These are phyloP conservation scores for Bos taurus DNA, from an alignment of 2,113 vertebrate species.

Conservation along the genomic window DNA sequence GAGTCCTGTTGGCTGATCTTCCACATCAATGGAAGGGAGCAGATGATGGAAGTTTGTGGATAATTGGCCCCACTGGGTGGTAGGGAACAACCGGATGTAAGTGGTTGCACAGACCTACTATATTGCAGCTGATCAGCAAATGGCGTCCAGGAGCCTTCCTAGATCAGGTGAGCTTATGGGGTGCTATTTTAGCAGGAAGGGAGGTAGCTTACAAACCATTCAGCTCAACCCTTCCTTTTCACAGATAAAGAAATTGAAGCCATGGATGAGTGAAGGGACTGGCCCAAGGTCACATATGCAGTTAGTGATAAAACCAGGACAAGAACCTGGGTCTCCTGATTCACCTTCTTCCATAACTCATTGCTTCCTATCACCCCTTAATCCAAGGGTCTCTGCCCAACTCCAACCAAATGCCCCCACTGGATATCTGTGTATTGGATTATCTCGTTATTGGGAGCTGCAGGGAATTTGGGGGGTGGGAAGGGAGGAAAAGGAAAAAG, in stretches of 20 bases:
- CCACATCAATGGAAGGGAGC: background rate
- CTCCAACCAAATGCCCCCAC: background rate
- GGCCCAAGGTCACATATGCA: background rate
- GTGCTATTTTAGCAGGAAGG: background rate
- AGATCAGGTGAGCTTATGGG: background rate
- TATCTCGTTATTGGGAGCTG: background rate
- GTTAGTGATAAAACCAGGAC: background rate
- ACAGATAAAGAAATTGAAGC: constrained; percentile 13
- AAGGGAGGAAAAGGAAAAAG: background rate
- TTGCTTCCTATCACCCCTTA: background rate
- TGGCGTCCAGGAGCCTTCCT: background rate
- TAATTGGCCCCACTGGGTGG: background rate
- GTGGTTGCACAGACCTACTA: background rate
- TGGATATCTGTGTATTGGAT: background rate
- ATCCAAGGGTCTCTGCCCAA: background rate
- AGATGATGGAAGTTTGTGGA: constrained; percentile 20
- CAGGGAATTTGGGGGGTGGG: background rate
- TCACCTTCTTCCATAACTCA: constrained; percentile 3
- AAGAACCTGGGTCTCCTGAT: background rate
- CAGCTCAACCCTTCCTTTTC: constrained; percentile 9
- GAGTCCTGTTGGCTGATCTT: background rate
- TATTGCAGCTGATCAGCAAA: background rate
- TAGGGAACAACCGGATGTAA: background rate
- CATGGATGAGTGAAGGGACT: constrained; percentile 11
- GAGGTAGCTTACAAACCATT: constrained; percentile 17